Evolutionary conservation across 1,140 invertebrate species (phyloP).

Genomic region (Hypsibius dujardini): DNA sequence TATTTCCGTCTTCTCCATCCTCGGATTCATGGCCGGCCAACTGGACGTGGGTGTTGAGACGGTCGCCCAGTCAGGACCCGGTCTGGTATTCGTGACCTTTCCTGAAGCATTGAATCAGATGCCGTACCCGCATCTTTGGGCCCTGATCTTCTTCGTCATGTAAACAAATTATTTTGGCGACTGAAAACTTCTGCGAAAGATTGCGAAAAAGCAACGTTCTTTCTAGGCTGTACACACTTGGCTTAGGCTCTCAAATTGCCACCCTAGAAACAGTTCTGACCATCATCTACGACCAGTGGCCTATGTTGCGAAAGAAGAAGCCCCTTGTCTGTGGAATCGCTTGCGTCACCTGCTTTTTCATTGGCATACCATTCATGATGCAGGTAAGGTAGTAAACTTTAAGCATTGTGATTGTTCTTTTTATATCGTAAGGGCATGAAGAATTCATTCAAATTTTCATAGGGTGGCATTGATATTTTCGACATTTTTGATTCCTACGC

Average conservation of each 20-base stretch:
- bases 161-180: background rate
- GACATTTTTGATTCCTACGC: constrained; percentile 9
- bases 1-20: constrained; percentile 34
- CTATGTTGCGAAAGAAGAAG: constrained; percentile 50
- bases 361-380: constrained; percentile 40
- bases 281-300: constrained; percentile 54
- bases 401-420: too few species aligned
- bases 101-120: constrained; percentile 25
- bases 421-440: too few species aligned
- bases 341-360: constrained; percentile 50
- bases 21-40: constrained; percentile 32
- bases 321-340: constrained; percentile 48
- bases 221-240: constrained; percentile 1
- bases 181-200: background rate
- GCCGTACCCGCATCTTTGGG: constrained; percentile 21
- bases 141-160: constrained; percentile 23
- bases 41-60: constrained; percentile 24
- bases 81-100: constrained; percentile 27
- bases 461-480: constrained; percentile 9
- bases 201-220: background rate
- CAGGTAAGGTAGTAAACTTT: constrained; percentile 21
- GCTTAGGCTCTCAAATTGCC: constrained; percentile 29
- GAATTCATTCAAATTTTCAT: constrained; percentile 13
- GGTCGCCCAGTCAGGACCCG: constrained; percentile 25
- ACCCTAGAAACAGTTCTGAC: constrained; percentile 50